A percentile compares a stretch with the other conserved stretches of the same genome.
These are phyloP conservation scores for Xestia ashworthii DNA, from an alignment of 2,888 invertebrate species.

Conservation along the genomic window DNA sequence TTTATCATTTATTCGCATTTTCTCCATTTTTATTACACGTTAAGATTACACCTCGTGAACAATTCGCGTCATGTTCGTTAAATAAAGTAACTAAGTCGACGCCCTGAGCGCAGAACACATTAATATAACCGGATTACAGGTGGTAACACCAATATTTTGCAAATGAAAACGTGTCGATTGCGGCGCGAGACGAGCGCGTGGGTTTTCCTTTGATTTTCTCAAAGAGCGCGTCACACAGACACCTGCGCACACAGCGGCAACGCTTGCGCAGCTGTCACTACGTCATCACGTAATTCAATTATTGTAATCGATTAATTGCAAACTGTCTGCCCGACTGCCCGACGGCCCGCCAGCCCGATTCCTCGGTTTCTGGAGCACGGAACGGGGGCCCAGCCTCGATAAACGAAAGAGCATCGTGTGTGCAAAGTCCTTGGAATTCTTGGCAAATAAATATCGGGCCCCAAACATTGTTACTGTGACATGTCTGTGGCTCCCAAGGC, in stretches of 20 bases:
- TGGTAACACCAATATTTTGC: constrained; percentile 81
- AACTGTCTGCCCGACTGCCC: constrained; percentile 77
- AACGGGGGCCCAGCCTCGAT: constrained; percentile 69
- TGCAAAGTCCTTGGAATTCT: constrained; percentile 65
- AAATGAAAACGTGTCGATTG: constrained; percentile 78
- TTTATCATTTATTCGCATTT: constrained; percentile 27
- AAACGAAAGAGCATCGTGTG: constrained; percentile 35
- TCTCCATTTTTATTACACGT: constrained; percentile 38
- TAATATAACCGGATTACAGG: constrained; percentile 75
- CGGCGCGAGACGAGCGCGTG: constrained; percentile 77
- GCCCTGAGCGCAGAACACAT: constrained; percentile 65
- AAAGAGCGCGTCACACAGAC: constrained; percentile 79
- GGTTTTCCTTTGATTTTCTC: constrained; percentile 86
- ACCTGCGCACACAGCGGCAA: constrained; percentile 82
- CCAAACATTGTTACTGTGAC: constrained; percentile 67
- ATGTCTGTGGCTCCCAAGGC: constrained; percentile 72
- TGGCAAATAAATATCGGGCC: constrained; percentile 67
- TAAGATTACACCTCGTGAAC: constrained; percentile 61
- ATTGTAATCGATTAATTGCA: constrained; percentile 87
- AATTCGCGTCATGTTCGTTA: constrained; percentile 63
- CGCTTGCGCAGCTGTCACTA: constrained; percentile 87
- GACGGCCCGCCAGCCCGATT: constrained; percentile 76
- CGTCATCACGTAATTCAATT: constrained; percentile 85
- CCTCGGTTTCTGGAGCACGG: constrained; percentile 76
- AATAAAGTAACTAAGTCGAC: constrained; percentile 66